A percentile compares a stretch with the other conserved stretches of the same genome.
These are phyloP conservation scores for Hemiscyllium ocellatum DNA, from an alignment of 2,113 vertebrate species.

Conservation along the genomic window DNA sequence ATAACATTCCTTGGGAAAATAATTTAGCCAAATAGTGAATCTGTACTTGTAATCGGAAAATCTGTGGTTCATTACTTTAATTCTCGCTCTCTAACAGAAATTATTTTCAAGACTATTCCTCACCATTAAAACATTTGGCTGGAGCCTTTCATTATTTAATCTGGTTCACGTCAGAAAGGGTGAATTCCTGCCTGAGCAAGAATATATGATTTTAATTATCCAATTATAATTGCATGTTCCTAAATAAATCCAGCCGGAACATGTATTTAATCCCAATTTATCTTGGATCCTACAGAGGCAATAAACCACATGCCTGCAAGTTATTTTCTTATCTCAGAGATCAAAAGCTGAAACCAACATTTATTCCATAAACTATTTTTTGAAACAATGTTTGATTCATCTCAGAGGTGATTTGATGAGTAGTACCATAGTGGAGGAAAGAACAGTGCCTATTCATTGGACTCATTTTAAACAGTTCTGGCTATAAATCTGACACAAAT, in stretches of 20 bases:
- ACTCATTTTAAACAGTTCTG: neutral
- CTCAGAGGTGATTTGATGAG: neutral
- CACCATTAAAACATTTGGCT: neutral
- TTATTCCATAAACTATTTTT: neutral
- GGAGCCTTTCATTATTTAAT: neutral
- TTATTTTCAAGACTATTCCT: neutral
- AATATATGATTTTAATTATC: conserved; percentile 12
- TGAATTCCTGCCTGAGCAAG: neutral
- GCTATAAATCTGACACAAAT: neutral
- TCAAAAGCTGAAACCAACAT: neutral
- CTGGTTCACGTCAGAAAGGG: neutral
- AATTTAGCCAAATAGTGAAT: neutral
- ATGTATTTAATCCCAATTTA: neutral
- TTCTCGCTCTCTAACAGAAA: neutral
- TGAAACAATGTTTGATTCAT: neutral
- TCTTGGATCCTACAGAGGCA: neutral
- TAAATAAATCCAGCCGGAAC: neutral
- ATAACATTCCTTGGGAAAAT: neutral
- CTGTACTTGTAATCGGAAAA: no score
- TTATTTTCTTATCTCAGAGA: neutral
- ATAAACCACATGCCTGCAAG: neutral
- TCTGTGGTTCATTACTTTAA: neutral
- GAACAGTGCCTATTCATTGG: neutral
- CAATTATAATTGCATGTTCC: neutral
- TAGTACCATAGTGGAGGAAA: neutral